These are phyloP conservation scores for Luscinia luscinia DNA, from an alignment of 2,797 vertebrate species.

Conservation along the genomic window DNA sequence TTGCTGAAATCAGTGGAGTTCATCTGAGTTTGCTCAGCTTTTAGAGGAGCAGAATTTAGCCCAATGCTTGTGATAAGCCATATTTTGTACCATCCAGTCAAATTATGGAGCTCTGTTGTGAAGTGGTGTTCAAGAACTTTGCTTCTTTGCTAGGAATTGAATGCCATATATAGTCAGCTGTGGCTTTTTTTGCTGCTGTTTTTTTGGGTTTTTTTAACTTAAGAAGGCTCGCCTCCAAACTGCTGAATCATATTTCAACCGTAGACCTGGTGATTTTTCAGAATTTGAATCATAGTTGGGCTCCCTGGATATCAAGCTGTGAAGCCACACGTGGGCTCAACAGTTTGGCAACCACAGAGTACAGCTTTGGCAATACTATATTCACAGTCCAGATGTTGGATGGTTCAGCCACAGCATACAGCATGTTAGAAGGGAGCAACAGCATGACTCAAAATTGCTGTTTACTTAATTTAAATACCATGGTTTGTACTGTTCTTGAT, in stretches of 20 bases:
- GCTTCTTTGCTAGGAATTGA: neutral
- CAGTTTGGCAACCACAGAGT: neutral
- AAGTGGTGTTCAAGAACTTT: neutral
- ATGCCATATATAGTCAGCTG: conserved; percentile 43
- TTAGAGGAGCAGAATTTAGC: neutral
- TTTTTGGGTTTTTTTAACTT: neutral
- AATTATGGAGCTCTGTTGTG: neutral
- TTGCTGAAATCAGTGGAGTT: neutral
- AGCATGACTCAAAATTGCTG: neutral
- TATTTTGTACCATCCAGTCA: neutral
- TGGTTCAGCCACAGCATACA: neutral
- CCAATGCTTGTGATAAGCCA: neutral
- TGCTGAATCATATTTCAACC: conserved; percentile 58
- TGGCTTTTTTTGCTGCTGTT: neutral
- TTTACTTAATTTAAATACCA: conserved; percentile 27
- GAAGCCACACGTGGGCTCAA: conserved; percentile 29
- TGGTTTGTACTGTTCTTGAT: neutral
- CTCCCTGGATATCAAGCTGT: conserved; percentile 20
- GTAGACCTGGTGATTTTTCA: conserved; percentile 29
- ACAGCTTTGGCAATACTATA: conserved; percentile 18
- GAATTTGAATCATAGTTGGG: conserved; percentile 40
- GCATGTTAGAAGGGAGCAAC: neutral
- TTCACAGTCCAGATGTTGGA: conserved; percentile 40
- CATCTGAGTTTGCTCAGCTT: neutral
- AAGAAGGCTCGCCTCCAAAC: conserved; percentile 13